Evolutionary conservation across 2,888 invertebrate genomes (phyloP).

Genomic region (Masnerella sp.): DNA sequence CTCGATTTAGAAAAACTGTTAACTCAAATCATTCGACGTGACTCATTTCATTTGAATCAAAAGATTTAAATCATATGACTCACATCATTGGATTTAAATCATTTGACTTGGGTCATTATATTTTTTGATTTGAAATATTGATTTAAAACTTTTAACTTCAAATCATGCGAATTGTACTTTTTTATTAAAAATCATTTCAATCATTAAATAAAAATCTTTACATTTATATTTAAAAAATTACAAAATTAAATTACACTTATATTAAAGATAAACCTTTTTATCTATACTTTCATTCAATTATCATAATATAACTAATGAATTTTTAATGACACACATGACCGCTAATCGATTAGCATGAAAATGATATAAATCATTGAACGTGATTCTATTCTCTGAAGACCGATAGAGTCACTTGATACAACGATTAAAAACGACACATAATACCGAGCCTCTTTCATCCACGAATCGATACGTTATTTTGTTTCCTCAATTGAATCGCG

Average conservation of each 20-base stretch:
- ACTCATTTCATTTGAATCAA: too few relatives aligned
- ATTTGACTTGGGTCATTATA: too few relatives aligned
- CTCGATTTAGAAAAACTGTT: too few relatives aligned
- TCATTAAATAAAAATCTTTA: slow-evolving; percentile 2
- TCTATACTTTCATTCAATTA: too few relatives aligned
- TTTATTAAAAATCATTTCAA: too few relatives aligned
- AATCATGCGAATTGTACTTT: too few relatives aligned
- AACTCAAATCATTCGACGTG: too few relatives aligned
- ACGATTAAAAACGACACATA: slow-evolving; percentile 26
- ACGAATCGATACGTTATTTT: slow-evolving; percentile 8
- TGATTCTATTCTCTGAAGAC: slow-evolving; percentile 11
- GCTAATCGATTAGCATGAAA: slow-evolving; percentile 20
- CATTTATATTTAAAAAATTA: not conserved
- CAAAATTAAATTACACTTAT: not conserved
- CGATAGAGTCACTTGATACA: slow-evolving; percentile 31
- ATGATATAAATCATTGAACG: slow-evolving; percentile 14
- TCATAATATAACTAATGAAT: slow-evolving; percentile 25
- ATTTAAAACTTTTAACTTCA: too few relatives aligned
- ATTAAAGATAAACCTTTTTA: not conserved
- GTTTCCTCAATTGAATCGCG: slow-evolving; percentile 2
- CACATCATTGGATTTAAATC: too few relatives aligned
- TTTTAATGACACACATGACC: slow-evolving; percentile 23
- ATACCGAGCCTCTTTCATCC: slow-evolving; percentile 12
- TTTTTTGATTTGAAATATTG: too few relatives aligned
- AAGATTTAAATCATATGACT: too few relatives aligned